Percentiles rank a stretch among this genome's conserved stretches.
Conservation (phyloP, 2,797 vertebrate genomes). For the Poeciliopsis infans region DNA sequence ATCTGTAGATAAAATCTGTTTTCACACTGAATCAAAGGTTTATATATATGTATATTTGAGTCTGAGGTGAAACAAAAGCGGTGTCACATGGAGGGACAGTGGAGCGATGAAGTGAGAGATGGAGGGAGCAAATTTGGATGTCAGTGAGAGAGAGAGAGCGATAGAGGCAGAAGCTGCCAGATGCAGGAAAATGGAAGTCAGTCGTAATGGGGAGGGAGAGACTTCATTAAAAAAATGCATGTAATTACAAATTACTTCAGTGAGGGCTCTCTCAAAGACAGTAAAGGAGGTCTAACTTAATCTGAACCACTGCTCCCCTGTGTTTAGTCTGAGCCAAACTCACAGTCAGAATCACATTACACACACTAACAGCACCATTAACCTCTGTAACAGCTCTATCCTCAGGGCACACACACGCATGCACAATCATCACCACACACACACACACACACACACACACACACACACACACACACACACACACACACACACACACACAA, state of each 20-base stretch:
- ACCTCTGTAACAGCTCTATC: slow-evolving; percentile 76
- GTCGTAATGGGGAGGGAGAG: slow-evolving; percentile 63
- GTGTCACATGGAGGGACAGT: slow-evolving; percentile 35
- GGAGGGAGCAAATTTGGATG: slow-evolving; percentile 39
- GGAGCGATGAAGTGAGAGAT: slow-evolving; percentile 45
- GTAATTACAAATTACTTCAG: slow-evolving; percentile 80
- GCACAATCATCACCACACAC: not conserved
- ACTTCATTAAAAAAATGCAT: slow-evolving; percentile 79
- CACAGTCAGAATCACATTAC: slow-evolving; percentile 82
- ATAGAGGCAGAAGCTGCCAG: slow-evolving; percentile 56
- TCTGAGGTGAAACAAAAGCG: slow-evolving; percentile 33
- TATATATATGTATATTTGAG: slow-evolving; percentile 40
- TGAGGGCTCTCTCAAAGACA: slow-evolving; percentile 73
- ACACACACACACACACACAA: not conserved
- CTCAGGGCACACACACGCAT: slow-evolving; percentile 61
- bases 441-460: not conserved
- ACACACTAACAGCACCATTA: slow-evolving; percentile 83
- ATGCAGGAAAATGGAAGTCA: slow-evolving; percentile 66
- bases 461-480: not conserved
- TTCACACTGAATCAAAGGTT: slow-evolving; percentile 67
- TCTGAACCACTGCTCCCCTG: slow-evolving; percentile 75
- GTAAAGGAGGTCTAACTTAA: slow-evolving; percentile 81
- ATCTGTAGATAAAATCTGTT: slow-evolving; percentile 56
- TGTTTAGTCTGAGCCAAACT: slow-evolving; percentile 77
- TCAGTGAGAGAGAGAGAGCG: slow-evolving; percentile 28